These are phyloP conservation scores for Trypoxylus dichotomus DNA, from an alignment of 1,140 invertebrate species.

Conservation along the genomic window DNA sequence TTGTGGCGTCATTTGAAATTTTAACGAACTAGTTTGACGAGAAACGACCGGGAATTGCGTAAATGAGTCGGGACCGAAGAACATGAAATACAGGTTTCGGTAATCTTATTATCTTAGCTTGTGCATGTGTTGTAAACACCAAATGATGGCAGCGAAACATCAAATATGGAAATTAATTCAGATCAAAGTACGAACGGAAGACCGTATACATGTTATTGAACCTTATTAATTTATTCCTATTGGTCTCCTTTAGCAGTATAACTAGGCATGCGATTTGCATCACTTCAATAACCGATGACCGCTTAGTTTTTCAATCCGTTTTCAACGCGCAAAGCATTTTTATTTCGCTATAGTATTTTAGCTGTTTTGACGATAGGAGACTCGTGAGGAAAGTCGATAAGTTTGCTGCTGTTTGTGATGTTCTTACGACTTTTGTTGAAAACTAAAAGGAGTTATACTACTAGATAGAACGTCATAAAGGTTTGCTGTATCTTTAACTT, in stretches of 20 bases:
- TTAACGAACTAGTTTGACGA: conserved; percentile 19
- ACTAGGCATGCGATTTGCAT: neutral
- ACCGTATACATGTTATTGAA: conserved; percentile 11
- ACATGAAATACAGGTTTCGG: conserved; percentile 13
- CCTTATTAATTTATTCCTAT: conserved; percentile 6
- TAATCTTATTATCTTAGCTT: neutral
- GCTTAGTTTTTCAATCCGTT: neutral
- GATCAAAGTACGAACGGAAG: conserved; percentile 8
- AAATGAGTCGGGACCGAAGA: neutral
- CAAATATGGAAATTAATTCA: conserved; percentile 18
- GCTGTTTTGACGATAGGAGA: too few relatives aligned
- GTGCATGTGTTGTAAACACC: neutral
- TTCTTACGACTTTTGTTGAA: too few relatives aligned
- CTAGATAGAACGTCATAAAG: too few relatives aligned
- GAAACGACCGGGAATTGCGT: conserved; percentile 1
- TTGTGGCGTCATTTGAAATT: conserved; percentile 9
- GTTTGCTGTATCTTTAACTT: too few relatives aligned
- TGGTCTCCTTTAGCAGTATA: neutral
- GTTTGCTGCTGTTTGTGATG: too few relatives aligned
- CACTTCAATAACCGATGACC: neutral
- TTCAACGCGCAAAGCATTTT: too few relatives aligned
- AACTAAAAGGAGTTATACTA: too few relatives aligned
- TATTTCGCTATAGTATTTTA: too few relatives aligned
- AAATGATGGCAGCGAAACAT: conserved; percentile 7
- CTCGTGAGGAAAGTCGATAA: too few relatives aligned